phyloP scores from a whole-genome alignment of 2,113 vertebrate genomes.

The Chrysemys picta region DNA sequence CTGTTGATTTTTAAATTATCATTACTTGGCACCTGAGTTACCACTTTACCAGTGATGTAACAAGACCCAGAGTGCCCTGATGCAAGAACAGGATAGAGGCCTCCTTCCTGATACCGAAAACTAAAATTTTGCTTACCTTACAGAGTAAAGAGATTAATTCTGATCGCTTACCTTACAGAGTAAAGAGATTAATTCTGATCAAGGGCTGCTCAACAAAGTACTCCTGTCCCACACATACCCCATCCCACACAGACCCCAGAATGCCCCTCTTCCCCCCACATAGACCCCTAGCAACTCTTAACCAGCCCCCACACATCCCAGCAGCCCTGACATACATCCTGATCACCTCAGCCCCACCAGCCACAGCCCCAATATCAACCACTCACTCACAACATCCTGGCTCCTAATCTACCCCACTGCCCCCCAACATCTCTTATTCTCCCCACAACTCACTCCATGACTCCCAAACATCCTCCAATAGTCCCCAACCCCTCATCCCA shows the following conservation, averaged over 20 bases:
- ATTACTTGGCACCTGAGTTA: too few relatives aligned
- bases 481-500: background rate
- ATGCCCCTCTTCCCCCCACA: background rate
- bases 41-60: background rate
- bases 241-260: background rate
- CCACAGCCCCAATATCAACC: background rate
- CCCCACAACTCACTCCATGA: background rate
- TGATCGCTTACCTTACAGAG: background rate
- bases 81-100: background rate
- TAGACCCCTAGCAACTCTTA: background rate
- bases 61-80: background rate
- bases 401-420: background rate
- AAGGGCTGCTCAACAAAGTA: background rate
- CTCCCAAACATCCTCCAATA: background rate
- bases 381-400: background rate
- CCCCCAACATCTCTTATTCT: background rate
- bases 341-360: background rate
- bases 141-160: background rate
- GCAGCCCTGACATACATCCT: background rate
- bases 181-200: background rate
- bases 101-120: background rate
- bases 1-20: background rate
- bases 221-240: background rate
- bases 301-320: background rate
- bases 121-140: background rate